Percentiles rank a stretch among this genome's conserved stretches.
Conservation (phyloP, 2,888 invertebrate species). For the Temnothorax ravouxi region DNA sequence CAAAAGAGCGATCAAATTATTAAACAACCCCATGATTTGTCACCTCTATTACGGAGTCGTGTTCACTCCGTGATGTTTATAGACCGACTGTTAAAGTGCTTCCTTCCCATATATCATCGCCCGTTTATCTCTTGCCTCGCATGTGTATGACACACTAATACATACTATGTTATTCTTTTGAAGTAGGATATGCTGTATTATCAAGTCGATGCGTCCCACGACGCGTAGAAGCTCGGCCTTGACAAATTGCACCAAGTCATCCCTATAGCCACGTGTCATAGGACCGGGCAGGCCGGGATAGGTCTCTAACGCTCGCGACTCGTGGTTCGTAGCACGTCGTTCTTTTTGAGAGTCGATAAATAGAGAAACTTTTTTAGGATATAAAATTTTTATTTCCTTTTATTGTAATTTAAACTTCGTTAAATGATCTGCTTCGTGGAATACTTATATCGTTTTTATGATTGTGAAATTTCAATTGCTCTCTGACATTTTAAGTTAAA, state of each 20-base stretch:
- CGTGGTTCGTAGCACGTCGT: no score
- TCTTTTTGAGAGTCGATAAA: no score
- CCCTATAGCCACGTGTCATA: no score
- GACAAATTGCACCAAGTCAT: no score
- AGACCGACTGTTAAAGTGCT: not conserved
- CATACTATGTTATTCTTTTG: slow-evolving; percentile 16
- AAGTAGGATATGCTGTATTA: slow-evolving; percentile 56
- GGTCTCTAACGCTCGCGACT: no score
- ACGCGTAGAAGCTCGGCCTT: no score
- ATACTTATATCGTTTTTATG: not conserved
- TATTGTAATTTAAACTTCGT: not conserved
- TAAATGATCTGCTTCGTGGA: not conserved
- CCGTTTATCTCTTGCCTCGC: slow-evolving; percentile 50
- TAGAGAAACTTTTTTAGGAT: no score
- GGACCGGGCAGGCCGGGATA: no score
- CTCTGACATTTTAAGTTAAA: not conserved
- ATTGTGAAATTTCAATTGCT: not conserved
- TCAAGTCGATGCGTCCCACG: not conserved
- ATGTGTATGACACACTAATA: not conserved
- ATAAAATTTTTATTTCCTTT: not conserved
- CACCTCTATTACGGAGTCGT: not conserved
- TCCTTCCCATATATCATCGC: not conserved
- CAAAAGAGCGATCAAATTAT: not conserved
- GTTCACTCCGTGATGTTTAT: not conserved
- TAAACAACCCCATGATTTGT: slow-evolving; percentile 25